Evolutionary conservation across 2,113 vertebrate species (phyloP), one percentile per base, ranked within the genome.

Genomic region (Monarcha castaneiventris): DNA sequence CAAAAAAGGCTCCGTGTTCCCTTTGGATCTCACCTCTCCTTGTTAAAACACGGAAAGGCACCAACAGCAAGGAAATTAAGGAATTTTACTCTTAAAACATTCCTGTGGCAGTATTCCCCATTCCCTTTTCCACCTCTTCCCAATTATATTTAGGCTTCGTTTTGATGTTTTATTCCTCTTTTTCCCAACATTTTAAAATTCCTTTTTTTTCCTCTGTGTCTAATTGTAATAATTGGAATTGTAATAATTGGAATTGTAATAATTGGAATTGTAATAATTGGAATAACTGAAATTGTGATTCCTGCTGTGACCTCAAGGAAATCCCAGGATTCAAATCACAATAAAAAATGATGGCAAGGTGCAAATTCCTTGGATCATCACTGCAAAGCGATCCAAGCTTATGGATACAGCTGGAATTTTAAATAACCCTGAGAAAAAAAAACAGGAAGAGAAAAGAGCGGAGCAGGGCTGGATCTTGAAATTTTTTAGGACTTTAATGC

Each of bases 191-290:
- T 71, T 52, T 69, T 25, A 9, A 32, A 37, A 5, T 12, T 39
- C 8, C 6, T 5, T 35, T 20, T 20, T 23, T 32, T 8, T 0
- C 3, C 10, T 8, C 7, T 1, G 0, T 32, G 5, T 33, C 3
- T 55, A 37, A 37, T 4, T 51, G 43, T 2, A 10, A 46, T 2
- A 39, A 52, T 44, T 44, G 43, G 41, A 41, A 41, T 41, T 41
- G 13, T 41, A 12, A 41, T 41, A 41, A 41, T 41, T 41, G 41
- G 16, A 41, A 37, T 5, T 46, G 43, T 2, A 10, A n/a, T 2
- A 39, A 49, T 25, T 49, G 48, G 48, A 25, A 49, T 49, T 25
- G 48, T 13, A 49, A 49, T 55, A 41, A n/a, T 4, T 51, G 43
- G 2, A 10, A 48, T 2, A n/a, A 55, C 4, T 32, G 51, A 26